Evolutionary conservation across 92 coral and sea anemone genomes (phyloP), one percentile per base, ranked within the genome.

Genomic region (Meandrina meandrites): DNA sequence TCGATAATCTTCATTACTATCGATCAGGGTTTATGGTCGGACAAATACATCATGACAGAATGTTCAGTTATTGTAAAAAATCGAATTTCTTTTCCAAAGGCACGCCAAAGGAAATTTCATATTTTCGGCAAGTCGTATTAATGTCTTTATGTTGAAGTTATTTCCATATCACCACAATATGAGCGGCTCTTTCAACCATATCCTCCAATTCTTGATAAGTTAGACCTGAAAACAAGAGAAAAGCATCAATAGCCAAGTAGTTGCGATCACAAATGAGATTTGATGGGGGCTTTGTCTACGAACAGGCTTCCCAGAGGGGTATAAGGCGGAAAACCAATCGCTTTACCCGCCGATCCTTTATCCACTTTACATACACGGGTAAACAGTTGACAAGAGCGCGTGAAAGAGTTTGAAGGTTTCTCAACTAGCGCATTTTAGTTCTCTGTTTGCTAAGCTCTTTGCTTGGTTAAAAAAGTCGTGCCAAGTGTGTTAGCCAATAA

Each of bases 91-190:
- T 5, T 56, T 19, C 62, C 4, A 18, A 56, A 16, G 17, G 24
- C 62, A 19, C 62, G 1, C 57, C 57, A 57, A 57, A n/a, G 18
- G 1, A 57, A 57, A 57, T 57, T 2, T 57, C 7, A 57, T 57
- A 57, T 19, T 57, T 57, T 57, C 64, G n/a, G 64, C 64, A 19
- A 2, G 18, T 31, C 19, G 75, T 12, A 69, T 30, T 69, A 5
- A 30, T 27, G 1, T 32, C 19, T 5, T 0, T 31, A 30, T 69
- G 5, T 69, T 17, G 3, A 18, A 27, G 34, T 85, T 51, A 95
- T 74, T 96, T 96, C 98, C 98, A 96, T 73, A 96, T 90, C 15
- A 94, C 96, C 64, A 94, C 94, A 32, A 96, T 89, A 58, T 94
- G 91, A 34, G 98, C 94, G 50, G 90, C 89, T 75, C 87, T 92